Evolutionary conservation across 2,797 vertebrate genomes (phyloP).

Genomic region (Onychomys torridus): DNA sequence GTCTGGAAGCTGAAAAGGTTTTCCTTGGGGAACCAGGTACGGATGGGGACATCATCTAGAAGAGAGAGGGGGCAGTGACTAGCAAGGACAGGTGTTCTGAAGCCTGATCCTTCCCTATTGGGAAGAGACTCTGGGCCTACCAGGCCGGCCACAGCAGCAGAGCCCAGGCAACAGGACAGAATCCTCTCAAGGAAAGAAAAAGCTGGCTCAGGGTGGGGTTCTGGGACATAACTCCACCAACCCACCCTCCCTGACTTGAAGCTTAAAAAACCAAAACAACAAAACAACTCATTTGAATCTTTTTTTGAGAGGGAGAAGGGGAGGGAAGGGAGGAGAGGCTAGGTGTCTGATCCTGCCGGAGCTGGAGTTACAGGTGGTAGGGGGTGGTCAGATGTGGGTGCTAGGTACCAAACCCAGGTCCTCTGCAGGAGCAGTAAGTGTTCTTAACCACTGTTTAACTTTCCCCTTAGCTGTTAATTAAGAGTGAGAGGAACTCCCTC

Average conservation of each 20-base stretch:
- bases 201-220: neutral
- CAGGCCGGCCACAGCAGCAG: neutral
- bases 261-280: neutral
- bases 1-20: slow-evolving; percentile 98
- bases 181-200: neutral
- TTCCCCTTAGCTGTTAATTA: neutral
- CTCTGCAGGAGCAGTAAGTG: neutral
- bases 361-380: neutral
- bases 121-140: neutral
- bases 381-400: neutral
- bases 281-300: neutral
- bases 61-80: slow-evolving; percentile 50
- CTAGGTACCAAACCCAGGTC: neutral
- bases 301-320: neutral
- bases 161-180: neutral
- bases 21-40: slow-evolving; percentile 98
- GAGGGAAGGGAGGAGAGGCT: neutral
- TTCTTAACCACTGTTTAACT: neutral
- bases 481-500: neutral
- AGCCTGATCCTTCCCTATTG: neutral
- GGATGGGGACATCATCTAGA: slow-evolving; percentile 92
- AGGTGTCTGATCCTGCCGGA: too few species aligned
- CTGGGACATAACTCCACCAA: neutral
- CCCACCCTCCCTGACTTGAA: neutral
- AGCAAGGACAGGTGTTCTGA: neutral